Evolutionary conservation across 2,888 invertebrate species (phyloP), one percentile per base, ranked within the genome.

Genomic region (Andrena chrysosceles): DNA sequence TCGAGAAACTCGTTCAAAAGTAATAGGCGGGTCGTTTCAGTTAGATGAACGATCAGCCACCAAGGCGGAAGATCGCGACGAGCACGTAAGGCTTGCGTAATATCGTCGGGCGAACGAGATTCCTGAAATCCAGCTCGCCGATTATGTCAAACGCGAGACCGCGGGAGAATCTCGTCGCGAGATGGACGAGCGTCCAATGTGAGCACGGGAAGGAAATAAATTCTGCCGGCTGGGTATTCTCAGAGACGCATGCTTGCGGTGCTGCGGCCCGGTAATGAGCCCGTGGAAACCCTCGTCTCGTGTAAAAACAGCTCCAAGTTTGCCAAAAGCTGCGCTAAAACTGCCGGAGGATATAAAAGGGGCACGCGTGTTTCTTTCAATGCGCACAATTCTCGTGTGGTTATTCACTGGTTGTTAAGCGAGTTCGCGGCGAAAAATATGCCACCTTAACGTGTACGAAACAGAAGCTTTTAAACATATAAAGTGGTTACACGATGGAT

Each of bases 1-100:
- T 60, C 74, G 74, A 52, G 80, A 54, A 70, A 85, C 68, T 75
- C 74, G 64, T 54, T 74, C 52, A 52, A 82, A 81, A 68, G 68
- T 75, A 82, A 85, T 63, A 64, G 70, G 68, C 70, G 8, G 72
- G 31, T 54, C 64, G 75, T 77, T 71, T 60, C 63, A 70, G 63
- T 70, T 62, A 74, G 76, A 81, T 66, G 79, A 77, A 87, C 70
- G 77, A 81, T 86, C 77, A 68, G 59, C 74, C 60, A 31, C 52
- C 80, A 69, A 75, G 81, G 80, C 75, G 84, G 83, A 80, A 74
- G 73, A 86, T 87, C 78, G 77, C 80, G 73, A 75, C 78, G 68
- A 85, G 75, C 83, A 81, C 85, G 85, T 84, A 84, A 82, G 85
- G 81, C 84, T 88, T 78, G 84, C 84, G 79, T 84, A 87, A 90